These are phyloP conservation scores for Prionailurus bengalensis DNA, from an alignment of 2,113 vertebrate species.

Conservation along the genomic window DNA sequence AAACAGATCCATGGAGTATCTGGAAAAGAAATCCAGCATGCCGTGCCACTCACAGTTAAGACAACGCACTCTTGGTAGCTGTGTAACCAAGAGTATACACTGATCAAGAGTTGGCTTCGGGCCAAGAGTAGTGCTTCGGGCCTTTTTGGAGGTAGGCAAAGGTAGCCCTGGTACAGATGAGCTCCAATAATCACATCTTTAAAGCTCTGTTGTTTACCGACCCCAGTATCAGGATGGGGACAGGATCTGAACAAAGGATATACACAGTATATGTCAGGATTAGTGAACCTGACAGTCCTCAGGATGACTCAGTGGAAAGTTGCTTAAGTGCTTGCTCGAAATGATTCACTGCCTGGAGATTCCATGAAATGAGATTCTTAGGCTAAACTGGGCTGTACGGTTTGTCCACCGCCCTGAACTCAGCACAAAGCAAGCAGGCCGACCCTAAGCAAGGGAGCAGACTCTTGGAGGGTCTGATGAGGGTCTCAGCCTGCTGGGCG, in stretches of 20 bases:
- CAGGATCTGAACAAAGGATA: constrained; percentile 73
- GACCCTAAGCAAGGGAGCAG: not conserved
- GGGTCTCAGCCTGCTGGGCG: constrained; percentile 36
- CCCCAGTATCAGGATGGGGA: constrained; percentile 57
- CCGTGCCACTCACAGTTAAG: constrained; percentile 45
- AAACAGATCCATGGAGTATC: constrained; percentile 54
- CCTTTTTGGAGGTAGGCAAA: constrained; percentile 33
- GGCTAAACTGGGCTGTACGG: constrained; percentile 53
- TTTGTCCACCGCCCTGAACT: constrained; percentile 66
- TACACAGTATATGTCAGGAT: constrained; percentile 77
- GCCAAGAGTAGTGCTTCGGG: constrained; percentile 3
- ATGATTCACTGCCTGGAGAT: constrained; percentile 71
- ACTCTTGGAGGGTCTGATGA: constrained; percentile 52
- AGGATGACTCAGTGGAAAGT: constrained; percentile 78
- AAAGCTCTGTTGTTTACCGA: constrained; percentile 55
- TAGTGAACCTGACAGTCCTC: constrained; percentile 77
- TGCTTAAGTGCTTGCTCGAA: constrained; percentile 73
- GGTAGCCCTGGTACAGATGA: constrained; percentile 1
- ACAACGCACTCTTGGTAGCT: constrained; percentile 44
- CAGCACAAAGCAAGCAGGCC: constrained; percentile 31
- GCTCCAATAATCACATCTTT: constrained; percentile 52
- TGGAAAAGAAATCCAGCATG: constrained; percentile 71
- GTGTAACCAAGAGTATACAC: not conserved
- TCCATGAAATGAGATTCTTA: constrained; percentile 70
- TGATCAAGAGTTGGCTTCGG: not conserved